Percentiles rank a stretch among this genome's conserved stretches.
Conservation (phyloP, 2,888 invertebrate species). For the Strigamia crassipes region DNA sequence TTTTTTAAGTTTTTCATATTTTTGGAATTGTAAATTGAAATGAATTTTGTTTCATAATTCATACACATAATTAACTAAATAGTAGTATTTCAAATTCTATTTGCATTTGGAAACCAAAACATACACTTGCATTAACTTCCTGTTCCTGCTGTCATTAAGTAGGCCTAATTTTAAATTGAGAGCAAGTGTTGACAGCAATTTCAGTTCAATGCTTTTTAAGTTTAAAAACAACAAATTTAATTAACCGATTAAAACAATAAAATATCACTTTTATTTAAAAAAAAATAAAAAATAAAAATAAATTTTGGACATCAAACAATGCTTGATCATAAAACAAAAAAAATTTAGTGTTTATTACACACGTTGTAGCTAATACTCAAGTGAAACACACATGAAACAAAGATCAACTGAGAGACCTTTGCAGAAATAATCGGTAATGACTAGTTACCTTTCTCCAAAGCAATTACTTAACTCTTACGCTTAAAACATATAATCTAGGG, state of each 20-base stretch:
- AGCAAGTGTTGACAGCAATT: slow-evolving; percentile 28
- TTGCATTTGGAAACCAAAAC: background rate
- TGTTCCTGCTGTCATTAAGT: slow-evolving; percentile 29
- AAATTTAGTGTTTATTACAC: background rate
- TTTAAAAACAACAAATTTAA: background rate
- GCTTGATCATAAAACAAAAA: no score
- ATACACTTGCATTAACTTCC: background rate
- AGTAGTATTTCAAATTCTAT: background rate
- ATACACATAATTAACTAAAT: background rate
- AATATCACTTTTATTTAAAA: background rate
- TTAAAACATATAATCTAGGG: background rate
- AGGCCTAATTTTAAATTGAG: slow-evolving; percentile 35
- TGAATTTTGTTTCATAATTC: background rate
- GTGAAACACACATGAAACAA: background rate
- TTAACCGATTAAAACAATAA: background rate
- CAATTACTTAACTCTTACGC: slow-evolving; percentile 2
- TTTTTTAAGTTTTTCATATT: background rate
- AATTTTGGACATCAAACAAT: background rate
- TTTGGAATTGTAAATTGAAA: background rate
- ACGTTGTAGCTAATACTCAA: background rate
- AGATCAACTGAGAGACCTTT: background rate
- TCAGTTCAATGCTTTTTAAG: slow-evolving; percentile 5
- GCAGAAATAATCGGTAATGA: background rate
- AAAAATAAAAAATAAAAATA: background rate
- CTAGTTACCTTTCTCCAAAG: background rate